These are phyloP conservation scores for Centropus bengalensis DNA, from an alignment of 2,113 vertebrate genomes.

Conservation along the genomic window DNA sequence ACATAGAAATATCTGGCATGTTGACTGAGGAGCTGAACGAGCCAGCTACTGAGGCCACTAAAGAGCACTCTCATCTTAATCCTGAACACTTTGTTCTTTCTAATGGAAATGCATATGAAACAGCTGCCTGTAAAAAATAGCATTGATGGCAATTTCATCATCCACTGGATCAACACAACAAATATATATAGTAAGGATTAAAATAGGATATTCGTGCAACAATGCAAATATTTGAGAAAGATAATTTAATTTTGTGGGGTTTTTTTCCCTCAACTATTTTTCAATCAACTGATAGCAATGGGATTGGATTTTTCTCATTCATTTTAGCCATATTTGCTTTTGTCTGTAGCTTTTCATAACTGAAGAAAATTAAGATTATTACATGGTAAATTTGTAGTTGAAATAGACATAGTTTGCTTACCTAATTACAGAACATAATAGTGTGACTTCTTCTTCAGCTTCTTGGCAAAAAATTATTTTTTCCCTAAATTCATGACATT, in stretches of 20 bases:
- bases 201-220: not conserved
- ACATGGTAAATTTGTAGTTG: not conserved
- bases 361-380: not conserved
- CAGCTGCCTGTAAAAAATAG: not conserved
- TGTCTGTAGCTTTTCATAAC: not conserved
- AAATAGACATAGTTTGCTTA: not conserved
- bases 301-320: not conserved
- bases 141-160: not conserved
- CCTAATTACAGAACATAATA: not conserved
- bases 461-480: not conserved
- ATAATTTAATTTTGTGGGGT: not conserved
- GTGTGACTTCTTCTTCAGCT: not conserved
- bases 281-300: not conserved
- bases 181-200: not conserved
- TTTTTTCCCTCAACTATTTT: not conserved
- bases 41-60: constrained; percentile 31
- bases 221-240: not conserved
- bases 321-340: not conserved
- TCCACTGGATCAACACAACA: not conserved
- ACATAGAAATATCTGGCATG: constrained; percentile 52
- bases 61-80: constrained; percentile 44
- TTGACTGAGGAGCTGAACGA: constrained; percentile 53
- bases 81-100: constrained; percentile 29
- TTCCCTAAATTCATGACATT: not conserved
- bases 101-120: constrained; percentile 1